These are phyloP conservation scores for Dasyurus viverrinus DNA, from an alignment of 2,113 vertebrate genomes.

Conservation along the genomic window DNA sequence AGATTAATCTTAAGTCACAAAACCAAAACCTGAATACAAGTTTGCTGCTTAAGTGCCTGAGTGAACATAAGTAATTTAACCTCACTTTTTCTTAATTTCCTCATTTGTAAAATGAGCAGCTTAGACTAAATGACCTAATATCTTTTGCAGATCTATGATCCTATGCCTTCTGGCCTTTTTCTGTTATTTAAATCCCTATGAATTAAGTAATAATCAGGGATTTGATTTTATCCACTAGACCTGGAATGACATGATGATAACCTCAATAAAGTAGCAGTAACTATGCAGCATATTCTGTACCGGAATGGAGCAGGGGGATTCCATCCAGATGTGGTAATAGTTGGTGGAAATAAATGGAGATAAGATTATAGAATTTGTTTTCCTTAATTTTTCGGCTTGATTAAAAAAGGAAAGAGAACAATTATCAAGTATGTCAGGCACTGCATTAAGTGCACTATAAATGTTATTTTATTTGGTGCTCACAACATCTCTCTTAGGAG, in stretches of 20 bases:
- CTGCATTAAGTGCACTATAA: not conserved
- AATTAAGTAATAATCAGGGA: not conserved
- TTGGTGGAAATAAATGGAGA: not conserved
- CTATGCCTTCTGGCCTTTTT: not conserved
- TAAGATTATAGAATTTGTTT: not conserved
- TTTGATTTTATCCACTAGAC: not conserved
- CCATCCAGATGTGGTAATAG: not conserved
- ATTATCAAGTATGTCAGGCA: not conserved
- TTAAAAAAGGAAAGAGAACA: not conserved
- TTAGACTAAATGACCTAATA: not conserved
- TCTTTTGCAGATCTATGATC: not conserved
- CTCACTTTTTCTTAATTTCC: no score
- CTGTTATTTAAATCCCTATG: not conserved
- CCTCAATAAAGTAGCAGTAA: not conserved
- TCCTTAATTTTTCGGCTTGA: not conserved
- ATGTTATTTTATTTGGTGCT: not conserved
- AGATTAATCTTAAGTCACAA: not conserved
- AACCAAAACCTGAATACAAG: not conserved
- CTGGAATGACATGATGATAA: no score
- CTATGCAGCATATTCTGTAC: no score
- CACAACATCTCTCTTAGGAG: not conserved
- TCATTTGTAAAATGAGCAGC: not conserved
- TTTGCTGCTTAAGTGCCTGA: not conserved
- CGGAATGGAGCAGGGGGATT: not conserved
- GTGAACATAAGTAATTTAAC: not conserved